These are phyloP conservation scores for Astyanax mexicanus DNA, from an alignment of 2,797 vertebrate species.

Conservation along the genomic window DNA sequence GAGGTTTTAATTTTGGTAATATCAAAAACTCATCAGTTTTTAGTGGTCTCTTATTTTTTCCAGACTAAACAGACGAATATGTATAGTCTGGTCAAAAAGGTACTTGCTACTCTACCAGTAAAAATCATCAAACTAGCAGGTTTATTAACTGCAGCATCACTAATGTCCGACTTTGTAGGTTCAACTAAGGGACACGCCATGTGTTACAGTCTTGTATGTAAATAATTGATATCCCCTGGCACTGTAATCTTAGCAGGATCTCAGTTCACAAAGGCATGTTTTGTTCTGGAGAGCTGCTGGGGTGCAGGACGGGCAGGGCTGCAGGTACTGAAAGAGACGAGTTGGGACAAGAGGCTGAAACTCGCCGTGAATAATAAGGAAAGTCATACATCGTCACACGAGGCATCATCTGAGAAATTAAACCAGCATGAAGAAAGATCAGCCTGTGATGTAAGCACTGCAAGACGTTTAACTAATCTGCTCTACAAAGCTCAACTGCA, in stretches of 20 bases:
- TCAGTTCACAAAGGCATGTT: conserved; percentile 42
- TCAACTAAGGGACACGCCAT: too few species aligned
- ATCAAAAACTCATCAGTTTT: too few species aligned
- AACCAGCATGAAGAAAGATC: neutral
- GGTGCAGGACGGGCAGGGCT: conserved; percentile 33
- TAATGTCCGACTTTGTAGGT: too few species aligned
- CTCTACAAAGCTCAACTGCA: neutral
- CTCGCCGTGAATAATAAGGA: conserved; percentile 20
- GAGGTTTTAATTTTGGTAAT: too few species aligned
- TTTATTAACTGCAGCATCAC: neutral
- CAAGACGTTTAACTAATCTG: neutral
- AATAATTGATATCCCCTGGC: conserved; percentile 11
- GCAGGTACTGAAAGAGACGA: conserved; percentile 38
- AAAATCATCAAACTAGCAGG: neutral
- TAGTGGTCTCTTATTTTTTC: too few species aligned
- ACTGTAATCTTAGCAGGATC: conserved; percentile 34
- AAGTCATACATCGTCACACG: neutral
- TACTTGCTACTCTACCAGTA: too few species aligned
- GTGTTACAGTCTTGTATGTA: neutral
- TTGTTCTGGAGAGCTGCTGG: conserved; percentile 52
- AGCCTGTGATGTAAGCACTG: neutral
- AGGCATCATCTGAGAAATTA: neutral
- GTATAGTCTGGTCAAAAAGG: too few species aligned
- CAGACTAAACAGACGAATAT: too few species aligned
- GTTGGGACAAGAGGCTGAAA: conserved; percentile 48